Evolutionary conservation across 2,888 invertebrate species (phyloP), one percentile per base, ranked within the genome.

Genomic region (Lithophane ornitopus): DNA sequence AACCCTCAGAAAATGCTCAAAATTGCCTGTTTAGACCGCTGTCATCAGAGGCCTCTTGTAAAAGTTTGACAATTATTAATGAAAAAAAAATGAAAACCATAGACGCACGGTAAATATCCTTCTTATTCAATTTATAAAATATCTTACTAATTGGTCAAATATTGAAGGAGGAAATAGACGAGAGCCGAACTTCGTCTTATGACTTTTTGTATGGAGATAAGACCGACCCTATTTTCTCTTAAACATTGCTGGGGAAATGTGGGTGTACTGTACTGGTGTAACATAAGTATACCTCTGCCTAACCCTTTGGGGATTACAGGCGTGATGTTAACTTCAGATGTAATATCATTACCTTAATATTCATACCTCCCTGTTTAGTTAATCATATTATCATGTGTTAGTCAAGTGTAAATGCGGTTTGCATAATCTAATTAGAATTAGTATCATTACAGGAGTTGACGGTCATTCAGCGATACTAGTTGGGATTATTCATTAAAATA

Each of bases 401-500:
- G 56, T 69, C 28, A 28, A 59, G 52, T 19, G 68, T 56, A 46
- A 75, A 81, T 70, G 58, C 59, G 68, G 69, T 83, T 73, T 78
- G 46, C 46, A 54, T 79, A 79, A 83, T 84, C 34, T 75, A 75
- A 81, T 81, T 83, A 79, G 54, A 75, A 81, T 81, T 83, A 79
- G 54, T 46, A 41, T 58, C 34, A 70, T 46, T 49, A 66, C 7
- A 41, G 22, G 6, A 39, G 26, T 14, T n/a, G 59, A 49, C 49
- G 26, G 44, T 46, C 39, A 46, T 34, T 26, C 26, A 46, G 28
- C 9, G 63, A 28, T n/a, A 26, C 2, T 1, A 34, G n/a, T 59
- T 34, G 39, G 12, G 0, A 28, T 46, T 3, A 34, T 41, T 62
- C 8, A 70, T 77, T 62, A 28, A 52, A 78, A 58, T 80, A 39